Percentiles rank a stretch among this genome's conserved stretches.
Conservation (phyloP, 2,113 vertebrate genomes). For the Xiphophorus hellerii region DNA sequence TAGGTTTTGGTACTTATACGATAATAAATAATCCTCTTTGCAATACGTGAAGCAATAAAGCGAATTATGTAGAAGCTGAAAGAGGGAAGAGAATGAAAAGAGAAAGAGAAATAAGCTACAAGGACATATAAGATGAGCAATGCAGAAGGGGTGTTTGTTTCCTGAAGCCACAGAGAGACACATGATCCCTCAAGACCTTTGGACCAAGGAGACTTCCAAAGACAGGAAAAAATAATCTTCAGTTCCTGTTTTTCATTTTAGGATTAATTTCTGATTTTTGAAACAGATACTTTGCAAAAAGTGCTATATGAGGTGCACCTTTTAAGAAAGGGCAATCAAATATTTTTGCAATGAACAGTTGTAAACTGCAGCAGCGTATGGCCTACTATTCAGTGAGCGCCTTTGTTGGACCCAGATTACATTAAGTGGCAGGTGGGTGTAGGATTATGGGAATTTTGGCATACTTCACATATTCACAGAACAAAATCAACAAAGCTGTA, state of each 20-base stretch:
- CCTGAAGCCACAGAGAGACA: constrained; percentile 49
- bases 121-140: constrained; percentile 17
- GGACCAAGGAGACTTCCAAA: constrained; percentile 34
- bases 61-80: neutral
- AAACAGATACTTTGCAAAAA: neutral
- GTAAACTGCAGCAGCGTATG: constrained; percentile 40
- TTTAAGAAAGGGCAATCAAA: neutral
- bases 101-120: neutral
- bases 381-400: constrained; percentile 28
- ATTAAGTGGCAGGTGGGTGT: constrained; percentile 30
- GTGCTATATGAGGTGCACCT: neutral
- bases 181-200: constrained; percentile 50
- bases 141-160: constrained; percentile 50
- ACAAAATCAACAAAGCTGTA: constrained; percentile 35
- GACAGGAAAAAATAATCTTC: neutral
- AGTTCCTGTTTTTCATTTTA: constrained; percentile 7
- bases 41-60: neutral
- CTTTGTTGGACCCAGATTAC: constrained; percentile 58
- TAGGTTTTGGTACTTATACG: neutral
- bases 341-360: neutral
- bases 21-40: neutral
- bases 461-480: constrained; percentile 34
- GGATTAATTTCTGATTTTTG: neutral
- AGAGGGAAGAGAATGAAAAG: neutral
- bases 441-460: constrained; percentile 60